Base-by-base conservation (phyloP, 2,797 vertebrate genomes). In the Oryzias sinensis region DNA sequence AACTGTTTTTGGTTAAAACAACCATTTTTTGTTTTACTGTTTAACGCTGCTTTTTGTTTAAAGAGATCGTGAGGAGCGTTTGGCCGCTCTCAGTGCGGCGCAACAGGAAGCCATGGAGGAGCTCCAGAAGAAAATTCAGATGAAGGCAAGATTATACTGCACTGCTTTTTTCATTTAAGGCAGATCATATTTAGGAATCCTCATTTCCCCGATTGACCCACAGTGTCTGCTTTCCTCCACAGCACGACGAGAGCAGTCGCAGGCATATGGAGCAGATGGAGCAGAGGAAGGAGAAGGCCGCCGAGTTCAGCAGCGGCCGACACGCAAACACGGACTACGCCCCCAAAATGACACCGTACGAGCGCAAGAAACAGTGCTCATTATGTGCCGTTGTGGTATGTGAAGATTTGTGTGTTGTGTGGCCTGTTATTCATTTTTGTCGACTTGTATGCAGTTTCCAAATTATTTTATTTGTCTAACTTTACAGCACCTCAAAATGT, bases 241-340 rank as follows among this genome's bases (percentile, higher is more conserved):
- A 99, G 97, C 97, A 99, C 1, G 97, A 99, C 54, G 97, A 99
- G 81, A 99, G 97, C 86, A 95, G 97, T 74, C 93, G 97, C 46
- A 91, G 97, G 65, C 97, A 99, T 88, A 96, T 99, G 96, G 97
- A 99, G 81, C 97, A 99, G 85, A 99, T 99, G 1, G 97, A 99
- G 72, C 97, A 99, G 74, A 93, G 97, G 49, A 99, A 99, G 81
- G 97, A 98, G 87, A 99, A 99, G 62, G 97, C 97, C 7, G 97
- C 97, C 0, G 97, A 99, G 74, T 84, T 99, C 67, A 99, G 97
- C 77, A 98, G 97, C 18, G 97, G 97, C 9, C 91, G 97, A 61
- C 97, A 99, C 22, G 96, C 96, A 47, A 98, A 92, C 68, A 96
- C 96, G 0, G 97, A 99, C 87, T 97, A 98, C 17, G 96, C 97